Percentiles rank a stretch among this genome's conserved stretches.
Conservation (phyloP, 1,140 invertebrate species). For the Linepithema humile region DNA sequence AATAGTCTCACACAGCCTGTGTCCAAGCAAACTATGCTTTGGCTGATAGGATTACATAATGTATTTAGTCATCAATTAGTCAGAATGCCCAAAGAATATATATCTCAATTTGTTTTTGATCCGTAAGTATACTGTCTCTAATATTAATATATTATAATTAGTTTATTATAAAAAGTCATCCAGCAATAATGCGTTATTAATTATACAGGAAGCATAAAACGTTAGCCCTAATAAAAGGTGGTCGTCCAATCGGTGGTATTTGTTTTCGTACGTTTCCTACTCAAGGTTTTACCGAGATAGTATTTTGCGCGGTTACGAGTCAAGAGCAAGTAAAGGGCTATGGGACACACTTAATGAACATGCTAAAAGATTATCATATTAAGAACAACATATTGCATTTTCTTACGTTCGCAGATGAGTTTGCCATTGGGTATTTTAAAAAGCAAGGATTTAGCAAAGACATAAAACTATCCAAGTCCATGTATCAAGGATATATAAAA, state of each 20-base stretch:
- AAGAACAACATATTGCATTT: conserved; percentile 96
- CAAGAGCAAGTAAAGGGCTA: conserved; percentile 99
- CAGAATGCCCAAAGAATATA: conserved; percentile 99
- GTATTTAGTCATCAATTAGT: conserved; percentile 98
- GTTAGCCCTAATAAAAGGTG: conserved; percentile 95
- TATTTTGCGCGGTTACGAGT: conserved; percentile 98
- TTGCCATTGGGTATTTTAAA: conserved; percentile 99
- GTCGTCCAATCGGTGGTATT: conserved; percentile 98
- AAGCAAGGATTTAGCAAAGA: conserved; percentile 99
- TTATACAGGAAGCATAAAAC: conserved; percentile 95
- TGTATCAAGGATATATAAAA: conserved; percentile 97
- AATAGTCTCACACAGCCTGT: conserved; percentile 96
- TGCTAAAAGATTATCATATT: conserved; percentile 99
- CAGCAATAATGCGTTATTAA: conserved; percentile 1
- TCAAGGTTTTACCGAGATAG: conserved; percentile 99
- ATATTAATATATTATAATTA: neutral
- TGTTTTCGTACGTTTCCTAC: conserved; percentile 98
- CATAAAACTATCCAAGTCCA: conserved; percentile 91
- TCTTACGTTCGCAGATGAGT: conserved; percentile 98
- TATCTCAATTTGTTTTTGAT: conserved; percentile 98
- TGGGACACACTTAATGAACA: conserved; percentile 99
- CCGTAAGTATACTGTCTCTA: conserved; percentile 87
- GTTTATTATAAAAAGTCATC: conserved; percentile 15
- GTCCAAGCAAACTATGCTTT: conserved; percentile 95
- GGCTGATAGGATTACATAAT: conserved; percentile 97